Evolutionary conservation across 2,888 invertebrate species (phyloP).

Genomic region (Saturnia japonica): DNA sequence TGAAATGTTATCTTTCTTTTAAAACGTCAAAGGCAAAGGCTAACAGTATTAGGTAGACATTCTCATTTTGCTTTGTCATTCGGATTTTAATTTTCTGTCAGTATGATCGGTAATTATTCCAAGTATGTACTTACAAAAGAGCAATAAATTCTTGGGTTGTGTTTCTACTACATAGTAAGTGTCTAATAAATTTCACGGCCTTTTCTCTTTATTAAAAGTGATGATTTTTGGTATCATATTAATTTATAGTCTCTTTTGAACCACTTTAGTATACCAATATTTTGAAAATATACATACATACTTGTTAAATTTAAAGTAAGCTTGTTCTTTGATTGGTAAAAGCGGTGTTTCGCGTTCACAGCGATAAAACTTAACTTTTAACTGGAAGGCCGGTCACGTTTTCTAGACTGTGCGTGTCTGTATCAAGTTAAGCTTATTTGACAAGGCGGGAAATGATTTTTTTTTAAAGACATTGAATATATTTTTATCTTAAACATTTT

Average conservation of each 20-base stretch:
- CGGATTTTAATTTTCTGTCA: too few relatives aligned
- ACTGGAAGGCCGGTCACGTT: slow-evolving; percentile 8
- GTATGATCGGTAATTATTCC: too few relatives aligned
- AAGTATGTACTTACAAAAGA: too few relatives aligned
- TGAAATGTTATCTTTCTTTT: too few relatives aligned
- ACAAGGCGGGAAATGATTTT: slow-evolving; percentile 8
- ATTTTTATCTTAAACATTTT: neutral
- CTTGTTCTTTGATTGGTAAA: neutral
- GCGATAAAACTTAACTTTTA: slow-evolving; percentile 20
- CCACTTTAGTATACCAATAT: neutral
- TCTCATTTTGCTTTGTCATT: too few relatives aligned
- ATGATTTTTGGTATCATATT: too few relatives aligned
- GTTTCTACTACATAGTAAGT: too few relatives aligned
- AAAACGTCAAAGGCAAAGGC: too few relatives aligned
- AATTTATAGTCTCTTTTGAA: neutral
- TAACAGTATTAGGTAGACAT: too few relatives aligned
- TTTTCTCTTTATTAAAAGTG: too few relatives aligned
- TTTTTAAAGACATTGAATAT: neutral
- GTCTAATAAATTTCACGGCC: too few relatives aligned
- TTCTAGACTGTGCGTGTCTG: slow-evolving; percentile 40
- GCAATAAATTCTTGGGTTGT: too few relatives aligned
- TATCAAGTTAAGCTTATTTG: slow-evolving; percentile 53
- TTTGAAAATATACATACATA: neutral
- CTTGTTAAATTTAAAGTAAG: neutral
- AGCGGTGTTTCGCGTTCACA: neutral